phyloP scores from a whole-genome alignment of 2,888 invertebrate genomes.

The Palloptera scutellata region DNA sequence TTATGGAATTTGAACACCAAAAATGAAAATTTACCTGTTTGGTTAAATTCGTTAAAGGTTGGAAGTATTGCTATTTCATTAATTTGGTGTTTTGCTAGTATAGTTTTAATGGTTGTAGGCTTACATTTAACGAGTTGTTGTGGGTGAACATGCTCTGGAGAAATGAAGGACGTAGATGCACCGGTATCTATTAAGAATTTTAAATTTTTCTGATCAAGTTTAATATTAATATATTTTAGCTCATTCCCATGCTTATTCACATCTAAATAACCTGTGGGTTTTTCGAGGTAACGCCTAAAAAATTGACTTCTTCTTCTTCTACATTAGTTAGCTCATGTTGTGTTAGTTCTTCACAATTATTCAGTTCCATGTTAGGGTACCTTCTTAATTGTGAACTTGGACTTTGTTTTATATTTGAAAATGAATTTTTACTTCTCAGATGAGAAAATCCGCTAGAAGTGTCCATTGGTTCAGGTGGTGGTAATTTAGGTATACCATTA shows the following conservation, averaged over 20 bases:
- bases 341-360: not conserved
- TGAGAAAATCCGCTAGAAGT: too few species aligned
- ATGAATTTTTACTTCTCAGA: too few species aligned
- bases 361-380: not conserved
- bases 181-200: conserved; percentile 30
- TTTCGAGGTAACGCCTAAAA: not conserved
- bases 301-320: not conserved
- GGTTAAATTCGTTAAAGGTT: conserved; percentile 19
- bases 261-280: not conserved
- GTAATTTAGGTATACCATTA: too few species aligned
- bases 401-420: too few species aligned
- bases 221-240: conserved; percentile 21
- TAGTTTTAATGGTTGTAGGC: not conserved
- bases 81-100: not conserved
- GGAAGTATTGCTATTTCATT: conserved; percentile 3
- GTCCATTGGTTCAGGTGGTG: too few species aligned
- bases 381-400: too few species aligned
- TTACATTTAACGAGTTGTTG: not conserved
- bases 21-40: not conserved
- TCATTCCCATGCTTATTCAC: not conserved
- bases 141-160: conserved; percentile 31
- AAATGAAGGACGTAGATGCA: conserved; percentile 33
- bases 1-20: conserved; percentile 13
- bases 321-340: conserved; percentile 2
- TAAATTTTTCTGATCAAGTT: conserved; percentile 18